Percentiles rank a stretch among this genome's conserved stretches.
Evolutionary conservation across 2,113 vertebrate genomes (phyloP).

Genomic region (Zosterops hypoxanthus): DNA sequence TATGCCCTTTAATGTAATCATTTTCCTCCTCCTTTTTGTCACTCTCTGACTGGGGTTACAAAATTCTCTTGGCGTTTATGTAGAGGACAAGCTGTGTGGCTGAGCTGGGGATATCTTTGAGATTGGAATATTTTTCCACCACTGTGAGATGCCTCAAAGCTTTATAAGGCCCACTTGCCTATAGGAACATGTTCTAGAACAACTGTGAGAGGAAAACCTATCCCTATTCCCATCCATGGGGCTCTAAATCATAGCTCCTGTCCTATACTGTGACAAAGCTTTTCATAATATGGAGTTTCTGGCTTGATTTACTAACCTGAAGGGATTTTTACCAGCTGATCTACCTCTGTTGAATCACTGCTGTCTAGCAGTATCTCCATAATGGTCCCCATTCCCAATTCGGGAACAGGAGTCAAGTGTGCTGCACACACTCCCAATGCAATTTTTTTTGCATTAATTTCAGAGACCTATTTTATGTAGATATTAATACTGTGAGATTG

Average conservation of each 20-base stretch:
- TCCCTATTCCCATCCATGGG: neutral
- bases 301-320: neutral
- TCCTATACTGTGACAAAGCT: neutral
- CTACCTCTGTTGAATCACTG: neutral
- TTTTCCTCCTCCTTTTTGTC: neutral
- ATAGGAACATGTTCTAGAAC: neutral
- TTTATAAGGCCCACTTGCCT: neutral
- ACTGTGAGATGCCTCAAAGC: neutral
- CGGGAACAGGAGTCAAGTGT: neutral
- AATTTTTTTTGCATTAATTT: neutral
- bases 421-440: neutral
- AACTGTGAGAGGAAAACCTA: neutral
- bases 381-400: neutral
- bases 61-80: neutral
- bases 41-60: neutral
- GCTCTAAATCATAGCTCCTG: neutral
- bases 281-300: neutral
- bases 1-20: neutral
- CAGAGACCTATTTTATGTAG: neutral
- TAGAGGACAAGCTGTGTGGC: neutral
- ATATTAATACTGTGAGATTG: neutral
- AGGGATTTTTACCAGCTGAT: neutral
- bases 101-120: neutral
- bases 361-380: neutral
- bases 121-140: neutral